A percentile compares a stretch with the other conserved stretches of the same genome.
phyloP scores from a whole-genome alignment of 37 sponge, comb jelly and placozoan species.

The Oopsacas minuta region DNA sequence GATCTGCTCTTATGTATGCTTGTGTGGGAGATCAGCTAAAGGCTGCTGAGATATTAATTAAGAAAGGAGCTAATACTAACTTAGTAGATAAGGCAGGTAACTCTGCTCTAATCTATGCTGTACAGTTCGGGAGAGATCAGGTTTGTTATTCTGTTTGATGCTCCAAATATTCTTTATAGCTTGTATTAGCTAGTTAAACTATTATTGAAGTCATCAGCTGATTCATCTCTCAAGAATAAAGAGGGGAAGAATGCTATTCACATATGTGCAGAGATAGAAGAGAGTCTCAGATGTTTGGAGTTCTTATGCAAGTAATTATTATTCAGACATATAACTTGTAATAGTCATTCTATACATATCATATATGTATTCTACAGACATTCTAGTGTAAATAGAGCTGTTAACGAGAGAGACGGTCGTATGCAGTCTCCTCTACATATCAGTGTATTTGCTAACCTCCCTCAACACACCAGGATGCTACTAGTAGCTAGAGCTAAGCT shows the following conservation, averaged over 20 bases:
- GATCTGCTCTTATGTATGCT: background rate
- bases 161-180: background rate
- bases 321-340: background rate
- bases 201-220: background rate
- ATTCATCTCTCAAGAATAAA: background rate
- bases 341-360: too few relatives aligned
- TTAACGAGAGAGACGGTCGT: slow-evolving; percentile 31
- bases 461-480: slow-evolving; percentile 23
- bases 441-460: slow-evolving; percentile 29
- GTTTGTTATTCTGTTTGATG: background rate
- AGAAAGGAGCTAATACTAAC: background rate
- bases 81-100: background rate
- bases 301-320: slow-evolving; percentile 39
- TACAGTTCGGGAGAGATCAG: background rate
- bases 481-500: slow-evolving; percentile 39
- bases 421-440: slow-evolving; percentile 38
- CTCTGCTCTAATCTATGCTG: background rate
- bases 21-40: background rate
- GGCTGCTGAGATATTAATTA: background rate
- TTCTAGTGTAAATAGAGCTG: background rate
- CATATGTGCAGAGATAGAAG: background rate
- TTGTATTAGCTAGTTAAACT: background rate
- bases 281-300: slow-evolving; percentile 27
- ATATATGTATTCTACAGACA: background rate
- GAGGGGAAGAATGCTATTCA: background rate